A percentile compares a stretch with the other conserved stretches of the same genome.
Evolutionary conservation across 2,888 invertebrate species (phyloP).

Genomic region (Adelphocoris suturalis): DNA sequence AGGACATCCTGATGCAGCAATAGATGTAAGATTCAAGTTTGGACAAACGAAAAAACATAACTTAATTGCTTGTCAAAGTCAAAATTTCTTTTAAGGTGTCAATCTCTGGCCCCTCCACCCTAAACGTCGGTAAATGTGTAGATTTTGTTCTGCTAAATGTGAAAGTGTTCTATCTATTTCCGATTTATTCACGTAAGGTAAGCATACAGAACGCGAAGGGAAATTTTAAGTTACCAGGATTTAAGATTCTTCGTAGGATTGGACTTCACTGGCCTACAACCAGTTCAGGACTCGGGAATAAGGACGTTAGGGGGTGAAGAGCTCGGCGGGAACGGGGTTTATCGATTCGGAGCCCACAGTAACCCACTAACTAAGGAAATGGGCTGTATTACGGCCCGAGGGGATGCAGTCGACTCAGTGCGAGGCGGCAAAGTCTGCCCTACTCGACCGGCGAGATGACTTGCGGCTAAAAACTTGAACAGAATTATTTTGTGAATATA

Average conservation of each 20-base stretch:
- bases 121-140: too few species aligned
- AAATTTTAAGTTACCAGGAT: neutral
- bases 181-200: too few species aligned
- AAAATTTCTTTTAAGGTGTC: too few species aligned
- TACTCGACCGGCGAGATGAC: neutral
- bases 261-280: neutral
- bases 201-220: too few species aligned
- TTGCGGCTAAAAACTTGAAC: neutral
- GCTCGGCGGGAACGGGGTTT: conserved; percentile 13
- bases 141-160: too few species aligned
- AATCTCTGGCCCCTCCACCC: too few species aligned
- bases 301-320: neutral
- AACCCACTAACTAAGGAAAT: conserved; percentile 54
- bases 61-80: too few species aligned
- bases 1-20: too few species aligned
- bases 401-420: neutral
- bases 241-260: neutral
- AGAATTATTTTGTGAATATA: too few species aligned
- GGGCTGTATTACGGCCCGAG: conserved; percentile 43
- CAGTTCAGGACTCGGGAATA: neutral
- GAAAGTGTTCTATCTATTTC: too few species aligned
- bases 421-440: neutral
- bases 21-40: too few species aligned
- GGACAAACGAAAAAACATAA: too few species aligned
- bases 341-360: conserved; percentile 37